Evolutionary conservation across 2,888 invertebrate genomes (phyloP).

Genomic region (Hyalella azteca): DNA sequence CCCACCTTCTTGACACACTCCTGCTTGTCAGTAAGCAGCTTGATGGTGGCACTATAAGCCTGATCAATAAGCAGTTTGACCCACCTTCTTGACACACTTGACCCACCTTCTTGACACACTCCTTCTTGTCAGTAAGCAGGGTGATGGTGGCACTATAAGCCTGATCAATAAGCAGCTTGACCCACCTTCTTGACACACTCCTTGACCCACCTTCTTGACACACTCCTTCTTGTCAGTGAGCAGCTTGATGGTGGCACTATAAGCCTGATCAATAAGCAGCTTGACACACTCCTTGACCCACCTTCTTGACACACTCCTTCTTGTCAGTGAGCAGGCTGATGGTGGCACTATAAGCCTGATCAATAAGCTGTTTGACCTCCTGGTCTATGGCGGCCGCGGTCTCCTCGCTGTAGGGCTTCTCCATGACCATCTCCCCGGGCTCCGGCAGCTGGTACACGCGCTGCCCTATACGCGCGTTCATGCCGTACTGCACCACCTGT

Average conservation of each 20-base stretch:
- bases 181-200: too few relatives aligned
- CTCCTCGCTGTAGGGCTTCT: constrained; percentile 97
- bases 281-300: constrained; percentile 87
- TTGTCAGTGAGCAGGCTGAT: constrained; percentile 77
- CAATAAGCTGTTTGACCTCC: constrained; percentile 83
- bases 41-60: constrained; percentile 82
- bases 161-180: constrained; percentile 74
- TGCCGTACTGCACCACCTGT: constrained; percentile 91
- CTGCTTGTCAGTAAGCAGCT: constrained; percentile 80
- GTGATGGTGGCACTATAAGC: constrained; percentile 83
- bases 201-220: constrained; percentile 84
- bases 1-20: constrained; percentile 83
- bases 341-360: constrained; percentile 80
- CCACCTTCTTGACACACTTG: too few relatives aligned
- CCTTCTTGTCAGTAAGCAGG: constrained; percentile 80
- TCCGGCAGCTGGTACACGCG: constrained; percentile 94
- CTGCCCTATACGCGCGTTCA: constrained; percentile 97
- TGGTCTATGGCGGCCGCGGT: constrained; percentile 95
- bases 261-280: constrained; percentile 76
- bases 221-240: constrained; percentile 80
- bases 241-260: constrained; percentile 78
- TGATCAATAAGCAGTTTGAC: constrained; percentile 77
- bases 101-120: constrained; percentile 83
- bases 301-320: constrained; percentile 84
- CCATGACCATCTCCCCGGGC: constrained; percentile 88